phyloP scores from a whole-genome alignment of 1,140 invertebrate genomes.

The Nasonia longicornis region DNA sequence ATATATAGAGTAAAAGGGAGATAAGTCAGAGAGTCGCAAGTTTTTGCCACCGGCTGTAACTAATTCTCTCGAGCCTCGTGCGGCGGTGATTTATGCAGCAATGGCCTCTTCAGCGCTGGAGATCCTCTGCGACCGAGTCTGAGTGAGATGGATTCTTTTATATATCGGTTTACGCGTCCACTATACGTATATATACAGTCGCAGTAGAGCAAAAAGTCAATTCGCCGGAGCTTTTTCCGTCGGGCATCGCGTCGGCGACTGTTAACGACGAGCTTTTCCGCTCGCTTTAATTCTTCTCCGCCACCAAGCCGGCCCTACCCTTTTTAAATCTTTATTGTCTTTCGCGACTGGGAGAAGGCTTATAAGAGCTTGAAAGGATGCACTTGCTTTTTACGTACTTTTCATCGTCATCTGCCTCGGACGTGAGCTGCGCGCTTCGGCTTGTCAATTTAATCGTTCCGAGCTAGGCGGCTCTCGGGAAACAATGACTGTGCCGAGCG shows the following conservation, averaged over 20 bases:
- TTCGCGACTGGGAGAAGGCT: no score
- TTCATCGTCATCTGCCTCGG: neutral
- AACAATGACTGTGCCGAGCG: neutral
- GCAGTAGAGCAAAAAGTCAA: neutral
- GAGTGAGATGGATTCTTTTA: constrained; percentile 6
- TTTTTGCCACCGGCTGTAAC: neutral
- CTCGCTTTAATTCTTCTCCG: no score
- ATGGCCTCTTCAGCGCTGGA: neutral
- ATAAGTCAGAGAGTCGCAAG: neutral
- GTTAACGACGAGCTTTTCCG: no score
- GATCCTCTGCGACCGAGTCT: neutral
- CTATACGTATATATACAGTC: neutral
- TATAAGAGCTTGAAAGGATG: no score
- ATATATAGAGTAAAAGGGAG: neutral
- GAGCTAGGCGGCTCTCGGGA: neutral
- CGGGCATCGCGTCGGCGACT: no score
- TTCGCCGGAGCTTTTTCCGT: neutral
- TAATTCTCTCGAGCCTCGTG: neutral
- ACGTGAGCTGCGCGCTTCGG: no score
- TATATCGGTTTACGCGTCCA: neutral
- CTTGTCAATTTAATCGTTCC: neutral
- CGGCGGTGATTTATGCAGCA: neutral
- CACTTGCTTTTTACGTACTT: no score
- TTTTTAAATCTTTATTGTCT: no score
- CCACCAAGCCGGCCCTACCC: no score